Conservation (phyloP, 2,797 vertebrate genomes). For the Urocyon cinereoargenteus region DNA sequence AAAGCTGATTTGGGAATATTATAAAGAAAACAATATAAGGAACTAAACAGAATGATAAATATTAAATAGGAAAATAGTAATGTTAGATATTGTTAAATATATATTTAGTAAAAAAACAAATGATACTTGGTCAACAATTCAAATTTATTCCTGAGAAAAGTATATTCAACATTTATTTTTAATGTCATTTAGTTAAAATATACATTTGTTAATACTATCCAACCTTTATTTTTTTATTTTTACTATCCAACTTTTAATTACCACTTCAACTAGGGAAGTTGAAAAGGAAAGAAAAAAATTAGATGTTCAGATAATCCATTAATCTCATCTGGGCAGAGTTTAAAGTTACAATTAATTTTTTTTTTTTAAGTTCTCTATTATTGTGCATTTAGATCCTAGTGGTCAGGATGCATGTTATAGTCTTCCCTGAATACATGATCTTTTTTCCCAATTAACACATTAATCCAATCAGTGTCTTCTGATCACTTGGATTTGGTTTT, state of each 20-base stretch:
- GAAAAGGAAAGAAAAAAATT: neutral
- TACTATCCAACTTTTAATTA: constrained; percentile 4
- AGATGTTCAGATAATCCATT: neutral
- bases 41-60: neutral
- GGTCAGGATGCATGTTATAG: neutral
- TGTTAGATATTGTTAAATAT: neutral
- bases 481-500: neutral
- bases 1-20: neutral
- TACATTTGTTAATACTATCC: neutral
- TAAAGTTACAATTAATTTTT: neutral
- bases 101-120: neutral
- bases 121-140: neutral
- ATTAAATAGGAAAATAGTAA: neutral
- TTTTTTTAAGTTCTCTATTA: neutral
- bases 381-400: neutral
- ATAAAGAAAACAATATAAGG: neutral
- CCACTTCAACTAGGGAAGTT: neutral
- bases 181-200: constrained; percentile 24
- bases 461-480: neutral
- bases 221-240: too few relatives aligned
- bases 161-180: neutral
- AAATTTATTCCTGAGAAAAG: neutral
- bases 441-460: neutral
- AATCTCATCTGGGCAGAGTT: neutral
- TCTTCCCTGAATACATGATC: neutral